A percentile compares a stretch with the other conserved stretches of the same genome.
These are phyloP conservation scores for Theropithecus gelada DNA, from an alignment of 2,113 vertebrate genomes.

Conservation along the genomic window DNA sequence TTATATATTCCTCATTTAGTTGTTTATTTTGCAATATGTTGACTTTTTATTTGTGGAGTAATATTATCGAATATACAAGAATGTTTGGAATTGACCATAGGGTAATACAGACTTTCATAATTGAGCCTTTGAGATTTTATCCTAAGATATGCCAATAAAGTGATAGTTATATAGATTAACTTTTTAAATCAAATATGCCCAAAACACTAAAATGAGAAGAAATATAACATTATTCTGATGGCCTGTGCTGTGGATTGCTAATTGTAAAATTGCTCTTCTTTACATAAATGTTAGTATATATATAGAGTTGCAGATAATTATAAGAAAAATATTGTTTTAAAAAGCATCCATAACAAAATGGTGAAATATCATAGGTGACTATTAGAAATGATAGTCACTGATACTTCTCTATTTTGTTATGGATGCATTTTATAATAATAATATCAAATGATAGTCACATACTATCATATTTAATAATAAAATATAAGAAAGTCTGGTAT, in stretches of 20 bases:
- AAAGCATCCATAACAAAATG: background rate
- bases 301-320: background rate
- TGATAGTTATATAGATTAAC: background rate
- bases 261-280: background rate
- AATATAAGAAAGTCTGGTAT: background rate
- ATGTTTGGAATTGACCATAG: background rate
- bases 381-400: too few species aligned
- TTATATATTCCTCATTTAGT: background rate
- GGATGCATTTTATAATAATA: too few species aligned
- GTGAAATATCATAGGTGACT: background rate
- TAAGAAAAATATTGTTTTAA: background rate
- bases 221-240: background rate
- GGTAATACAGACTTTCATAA: background rate
- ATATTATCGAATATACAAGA: background rate
- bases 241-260: background rate
- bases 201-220: background rate
- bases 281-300: background rate
- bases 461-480: background rate
- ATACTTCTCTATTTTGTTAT: too few species aligned
- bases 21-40: constrained; percentile 1
- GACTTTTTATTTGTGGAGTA: background rate
- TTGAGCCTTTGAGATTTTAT: constrained; percentile 10
- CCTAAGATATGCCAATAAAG: background rate
- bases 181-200: background rate
- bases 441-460: too few species aligned